These are phyloP conservation scores for Eulithis prunata DNA, from an alignment of 2,888 invertebrate genomes.

Conservation along the genomic window DNA sequence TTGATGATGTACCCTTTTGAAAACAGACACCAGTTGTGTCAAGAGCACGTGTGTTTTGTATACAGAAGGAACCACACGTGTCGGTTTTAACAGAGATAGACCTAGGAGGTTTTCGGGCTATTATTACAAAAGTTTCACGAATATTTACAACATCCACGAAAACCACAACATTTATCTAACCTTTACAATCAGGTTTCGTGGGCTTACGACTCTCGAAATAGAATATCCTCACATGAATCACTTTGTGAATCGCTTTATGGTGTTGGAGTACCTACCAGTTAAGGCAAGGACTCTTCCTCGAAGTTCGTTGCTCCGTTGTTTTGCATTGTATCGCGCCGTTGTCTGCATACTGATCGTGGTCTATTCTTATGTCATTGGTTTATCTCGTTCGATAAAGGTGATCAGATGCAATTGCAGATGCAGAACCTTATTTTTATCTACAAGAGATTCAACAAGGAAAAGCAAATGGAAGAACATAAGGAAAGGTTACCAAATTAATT, in stretches of 20 bases:
- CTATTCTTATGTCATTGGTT: constrained; percentile 41
- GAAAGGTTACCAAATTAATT: neutral
- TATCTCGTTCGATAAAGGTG: constrained; percentile 30
- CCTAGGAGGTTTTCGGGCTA: constrained; percentile 12
- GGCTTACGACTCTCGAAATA: constrained; percentile 54
- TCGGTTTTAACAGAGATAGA: constrained; percentile 34
- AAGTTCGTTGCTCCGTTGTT: constrained; percentile 79
- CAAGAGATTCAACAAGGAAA: neutral
- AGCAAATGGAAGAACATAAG: too few species aligned
- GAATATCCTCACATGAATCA: constrained; percentile 63
- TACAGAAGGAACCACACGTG: constrained; percentile 56
- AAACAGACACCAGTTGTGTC: constrained; percentile 60
- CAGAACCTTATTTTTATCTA: constrained; percentile 13
- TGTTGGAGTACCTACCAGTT: constrained; percentile 59
- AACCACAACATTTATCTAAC: constrained; percentile 34
- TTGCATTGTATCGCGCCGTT: constrained; percentile 66
- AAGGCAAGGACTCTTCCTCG: constrained; percentile 72
- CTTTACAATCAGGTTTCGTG: constrained; percentile 42
- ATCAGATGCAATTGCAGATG: constrained; percentile 20
- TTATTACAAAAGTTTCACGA: constrained; percentile 21
- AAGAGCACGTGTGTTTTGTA: constrained; percentile 61
- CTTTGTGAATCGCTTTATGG: constrained; percentile 59
- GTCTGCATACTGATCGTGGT: constrained; percentile 73
- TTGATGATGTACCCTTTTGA: constrained; percentile 37
- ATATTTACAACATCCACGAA: constrained; percentile 25